phyloP scores from a whole-genome alignment of 2,797 vertebrate species.

The Notolepis coatsorum region DNA sequence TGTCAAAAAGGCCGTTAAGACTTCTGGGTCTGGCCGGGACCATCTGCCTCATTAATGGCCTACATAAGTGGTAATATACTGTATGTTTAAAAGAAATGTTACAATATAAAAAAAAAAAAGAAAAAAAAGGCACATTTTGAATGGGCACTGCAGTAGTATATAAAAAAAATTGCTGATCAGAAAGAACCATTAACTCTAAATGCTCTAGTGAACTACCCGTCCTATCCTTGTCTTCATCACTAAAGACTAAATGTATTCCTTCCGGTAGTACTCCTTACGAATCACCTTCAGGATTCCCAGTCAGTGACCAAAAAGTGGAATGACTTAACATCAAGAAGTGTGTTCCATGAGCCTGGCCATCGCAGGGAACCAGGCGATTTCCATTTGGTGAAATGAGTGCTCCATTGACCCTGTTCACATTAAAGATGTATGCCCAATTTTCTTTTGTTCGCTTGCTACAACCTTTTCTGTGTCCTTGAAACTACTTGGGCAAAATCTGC shows the following conservation, averaged over 20 bases:
- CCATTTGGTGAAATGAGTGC: conserved; percentile 63
- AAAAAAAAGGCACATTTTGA: too few species aligned
- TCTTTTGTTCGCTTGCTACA: conserved; percentile 55
- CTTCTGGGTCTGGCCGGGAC: neutral
- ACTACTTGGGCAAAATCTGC: conserved; percentile 62
- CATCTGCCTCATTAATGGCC: conserved; percentile 15
- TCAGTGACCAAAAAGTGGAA: conserved; percentile 80
- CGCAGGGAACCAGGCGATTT: conserved; percentile 74
- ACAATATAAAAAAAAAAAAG: too few species aligned
- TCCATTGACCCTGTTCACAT: conserved; percentile 68
- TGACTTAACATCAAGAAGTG: conserved; percentile 87
- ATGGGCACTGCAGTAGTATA: too few species aligned
- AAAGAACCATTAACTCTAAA: conserved; percentile 31
- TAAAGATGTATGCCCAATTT: conserved; percentile 71
- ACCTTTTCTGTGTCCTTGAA: conserved; percentile 77
- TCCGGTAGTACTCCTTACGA: conserved; percentile 80
- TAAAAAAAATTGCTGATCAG: conserved; percentile 23
- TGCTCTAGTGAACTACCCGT: conserved; percentile 24
- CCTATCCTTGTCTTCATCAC: conserved; percentile 51
- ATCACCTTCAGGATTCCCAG: conserved; percentile 85
- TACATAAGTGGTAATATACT: neutral
- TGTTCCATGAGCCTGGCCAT: conserved; percentile 71
- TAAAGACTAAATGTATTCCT: conserved; percentile 49
- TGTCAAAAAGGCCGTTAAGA: conserved; percentile 1
- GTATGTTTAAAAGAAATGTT: too few species aligned